Conservation (phyloP, 2,113 vertebrate species). For the Leucopsar rothschildi region DNA sequence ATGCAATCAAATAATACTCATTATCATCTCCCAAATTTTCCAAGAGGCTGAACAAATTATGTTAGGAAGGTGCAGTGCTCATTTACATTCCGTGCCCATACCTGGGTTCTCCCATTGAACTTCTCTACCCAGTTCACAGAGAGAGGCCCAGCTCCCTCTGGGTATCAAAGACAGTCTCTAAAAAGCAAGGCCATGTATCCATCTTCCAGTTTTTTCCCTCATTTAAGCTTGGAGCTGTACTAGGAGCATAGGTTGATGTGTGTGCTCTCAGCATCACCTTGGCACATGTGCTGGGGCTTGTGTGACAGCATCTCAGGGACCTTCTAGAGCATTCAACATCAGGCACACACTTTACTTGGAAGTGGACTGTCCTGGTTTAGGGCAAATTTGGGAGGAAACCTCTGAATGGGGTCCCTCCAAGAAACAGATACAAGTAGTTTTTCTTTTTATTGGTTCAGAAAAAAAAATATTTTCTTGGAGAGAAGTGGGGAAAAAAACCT, state of each 20-base stretch:
- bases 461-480: no score
- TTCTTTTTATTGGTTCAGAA: no score
- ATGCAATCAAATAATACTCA: not conserved
- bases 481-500: no score
- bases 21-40: not conserved
- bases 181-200: not conserved
- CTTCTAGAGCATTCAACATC: rapidly evolving
- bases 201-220: not conserved
- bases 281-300: rapidly evolving
- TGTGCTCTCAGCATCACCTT: not conserved
- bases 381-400: no score
- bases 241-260: rapidly evolving
- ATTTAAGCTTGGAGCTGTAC: not conserved
- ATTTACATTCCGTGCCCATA: not conserved
- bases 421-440: no score
- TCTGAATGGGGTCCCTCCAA: no score
- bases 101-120: not conserved
- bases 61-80: not conserved
- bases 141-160: not conserved
- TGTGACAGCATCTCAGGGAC: not conserved
- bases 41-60: not conserved
- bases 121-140: not conserved
- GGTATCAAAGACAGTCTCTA: not conserved
- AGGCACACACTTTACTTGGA: not conserved
- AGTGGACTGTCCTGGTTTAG: not conserved